Evolutionary conservation across 1,140 invertebrate genomes (phyloP).

Genomic region (Hyles euphorbiae): DNA sequence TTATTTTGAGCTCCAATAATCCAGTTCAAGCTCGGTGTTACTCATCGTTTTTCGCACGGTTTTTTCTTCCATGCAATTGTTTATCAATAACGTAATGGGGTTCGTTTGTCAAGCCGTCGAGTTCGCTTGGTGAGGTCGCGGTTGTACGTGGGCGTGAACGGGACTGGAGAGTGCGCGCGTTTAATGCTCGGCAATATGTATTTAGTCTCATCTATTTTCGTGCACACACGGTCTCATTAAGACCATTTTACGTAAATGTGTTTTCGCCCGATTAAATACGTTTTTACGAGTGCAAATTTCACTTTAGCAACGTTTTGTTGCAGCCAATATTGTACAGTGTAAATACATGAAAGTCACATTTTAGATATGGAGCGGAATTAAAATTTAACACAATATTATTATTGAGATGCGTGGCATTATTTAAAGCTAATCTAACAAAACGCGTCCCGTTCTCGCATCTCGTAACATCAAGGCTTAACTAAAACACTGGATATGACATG

Average conservation of each 20-base stretch:
- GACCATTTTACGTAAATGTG: background rate
- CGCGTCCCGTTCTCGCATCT: no score
- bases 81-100: no score
- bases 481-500: background rate
- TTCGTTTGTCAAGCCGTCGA: background rate
- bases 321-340: no score
- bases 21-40: background rate
- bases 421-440: no score
- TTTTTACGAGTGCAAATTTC: no score
- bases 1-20: slow-evolving; percentile 10
- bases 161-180: background rate
- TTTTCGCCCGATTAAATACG: no score
- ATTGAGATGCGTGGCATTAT: no score
- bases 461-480: background rate
- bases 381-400: no score
- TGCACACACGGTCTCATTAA: background rate
- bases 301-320: no score
- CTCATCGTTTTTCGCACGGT: slow-evolving; percentile 2
- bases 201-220: slow-evolving; percentile 6
- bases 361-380: no score
- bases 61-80: slow-evolving; percentile 4
- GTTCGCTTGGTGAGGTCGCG: slow-evolving; percentile 1
- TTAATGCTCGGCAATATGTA: background rate
- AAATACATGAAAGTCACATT: no score
- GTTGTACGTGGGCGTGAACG: slow-evolving; percentile 5